These are phyloP conservation scores for Bombus superbus DNA, from an alignment of 1,140 invertebrate genomes.

Conservation along the genomic window DNA sequence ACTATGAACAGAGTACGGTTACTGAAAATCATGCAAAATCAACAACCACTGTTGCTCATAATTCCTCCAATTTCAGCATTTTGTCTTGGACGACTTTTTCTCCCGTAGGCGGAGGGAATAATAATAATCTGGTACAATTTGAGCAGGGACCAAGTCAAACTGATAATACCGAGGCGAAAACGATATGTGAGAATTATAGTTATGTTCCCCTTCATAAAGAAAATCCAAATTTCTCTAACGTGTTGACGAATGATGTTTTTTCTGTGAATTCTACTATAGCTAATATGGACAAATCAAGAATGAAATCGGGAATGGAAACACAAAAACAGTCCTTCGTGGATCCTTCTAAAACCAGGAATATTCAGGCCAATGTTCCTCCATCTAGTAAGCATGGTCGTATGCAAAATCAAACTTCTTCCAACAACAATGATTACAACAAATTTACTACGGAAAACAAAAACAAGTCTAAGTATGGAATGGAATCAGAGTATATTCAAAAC, in stretches of 20 bases:
- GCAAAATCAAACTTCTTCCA: slow-evolving; percentile 53
- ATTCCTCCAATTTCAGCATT: slow-evolving; percentile 81
- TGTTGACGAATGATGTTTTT: slow-evolving; percentile 55
- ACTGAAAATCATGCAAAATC: slow-evolving; percentile 73
- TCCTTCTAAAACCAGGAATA: slow-evolving; percentile 70
- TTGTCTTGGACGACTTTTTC: slow-evolving; percentile 81
- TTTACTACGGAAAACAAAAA: slow-evolving; percentile 72
- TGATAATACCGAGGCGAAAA: slow-evolving; percentile 73
- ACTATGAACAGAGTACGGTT: slow-evolving; percentile 74
- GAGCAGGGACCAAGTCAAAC: slow-evolving; percentile 68
- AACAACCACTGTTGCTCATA: slow-evolving; percentile 79
- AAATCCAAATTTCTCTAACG: slow-evolving; percentile 66
- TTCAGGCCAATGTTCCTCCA: slow-evolving; percentile 62
- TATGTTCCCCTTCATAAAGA: slow-evolving; percentile 78
- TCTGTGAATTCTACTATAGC: slow-evolving; percentile 37
- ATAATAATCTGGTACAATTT: slow-evolving; percentile 72
- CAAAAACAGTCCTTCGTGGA: slow-evolving; percentile 73
- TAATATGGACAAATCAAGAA: slow-evolving; percentile 73
- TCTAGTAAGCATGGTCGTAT: slow-evolving; percentile 53
- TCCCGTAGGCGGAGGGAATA: slow-evolving; percentile 67
- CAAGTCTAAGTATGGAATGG: slow-evolving; percentile 77
- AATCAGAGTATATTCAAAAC: slow-evolving; percentile 77
- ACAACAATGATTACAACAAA: slow-evolving; percentile 70
- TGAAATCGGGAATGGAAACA: slow-evolving; percentile 63
- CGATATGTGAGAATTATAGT: slow-evolving; percentile 77